These are phyloP conservation scores for Anas platyrhynchos DNA, from an alignment of 2,113 vertebrate species.

Conservation along the genomic window DNA sequence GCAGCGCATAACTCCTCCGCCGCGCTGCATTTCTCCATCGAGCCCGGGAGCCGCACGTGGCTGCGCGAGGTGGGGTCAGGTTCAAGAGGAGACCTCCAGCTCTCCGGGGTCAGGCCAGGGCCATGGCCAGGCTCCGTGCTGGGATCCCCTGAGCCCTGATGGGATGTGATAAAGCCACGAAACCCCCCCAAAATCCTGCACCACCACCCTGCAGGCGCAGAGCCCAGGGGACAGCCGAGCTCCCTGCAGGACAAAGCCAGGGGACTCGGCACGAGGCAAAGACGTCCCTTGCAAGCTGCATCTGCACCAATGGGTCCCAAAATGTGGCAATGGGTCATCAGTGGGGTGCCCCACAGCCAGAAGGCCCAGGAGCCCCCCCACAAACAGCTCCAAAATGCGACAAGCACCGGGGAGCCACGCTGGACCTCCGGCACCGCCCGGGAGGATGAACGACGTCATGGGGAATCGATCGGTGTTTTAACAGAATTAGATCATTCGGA, in stretches of 20 bases:
- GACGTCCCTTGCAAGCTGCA: not conserved
- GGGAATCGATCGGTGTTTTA: slow-evolving; percentile 51
- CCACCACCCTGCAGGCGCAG: not conserved
- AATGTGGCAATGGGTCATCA: rapidly evolving
- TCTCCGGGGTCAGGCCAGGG: slow-evolving; percentile 5
- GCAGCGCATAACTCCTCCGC: slow-evolving; percentile 50
- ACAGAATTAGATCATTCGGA: slow-evolving; percentile 53
- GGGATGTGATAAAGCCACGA: not conserved
- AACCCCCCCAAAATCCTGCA: not conserved
- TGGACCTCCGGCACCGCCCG: not conserved
- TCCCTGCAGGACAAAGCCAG: not conserved
- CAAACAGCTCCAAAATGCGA: slow-evolving; percentile 38
- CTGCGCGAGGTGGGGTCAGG: slow-evolving; percentile 42
- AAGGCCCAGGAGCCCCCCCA: slow-evolving; percentile 11
- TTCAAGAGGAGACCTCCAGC: slow-evolving; percentile 9
- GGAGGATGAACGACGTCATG: not conserved
- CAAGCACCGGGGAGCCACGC: not conserved
- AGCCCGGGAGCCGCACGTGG: slow-evolving; percentile 1
- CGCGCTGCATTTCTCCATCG: slow-evolving; percentile 36
- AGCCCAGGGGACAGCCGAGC: not conserved
- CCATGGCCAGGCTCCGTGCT: not conserved
- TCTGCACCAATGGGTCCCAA: rapidly evolving
- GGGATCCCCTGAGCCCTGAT: not conserved
- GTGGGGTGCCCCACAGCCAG: not conserved
- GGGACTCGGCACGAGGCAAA: not conserved